Base-by-base conservation (phyloP, 2,888 invertebrate species). In the Scelioninae gen. 1 region DNA sequence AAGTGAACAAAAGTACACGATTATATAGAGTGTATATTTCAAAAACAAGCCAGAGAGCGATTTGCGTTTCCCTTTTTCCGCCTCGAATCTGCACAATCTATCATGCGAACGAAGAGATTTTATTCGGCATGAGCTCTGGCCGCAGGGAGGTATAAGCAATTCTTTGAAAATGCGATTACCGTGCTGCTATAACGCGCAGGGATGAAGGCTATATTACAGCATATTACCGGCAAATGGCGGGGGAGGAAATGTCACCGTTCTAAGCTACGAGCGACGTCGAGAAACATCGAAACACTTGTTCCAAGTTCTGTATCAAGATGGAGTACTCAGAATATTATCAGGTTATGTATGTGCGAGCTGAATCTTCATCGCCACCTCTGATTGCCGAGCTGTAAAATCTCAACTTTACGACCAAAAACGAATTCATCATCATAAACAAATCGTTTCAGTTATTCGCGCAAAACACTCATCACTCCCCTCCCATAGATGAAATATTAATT, bases 81-180 rank as follows among this genome's bases (percentile, higher is more conserved):
- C 58, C 63, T 56, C 65, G 58, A 83, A 83, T 83, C 78, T 53
- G 63, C 53, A 47, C 79, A 75, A 84, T 84, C 78, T 74, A 82
- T 84, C 80, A 85, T 82, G 75, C 83, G 84, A 74, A 63, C 71
- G 76, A 85, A 83, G 84, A 82, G 85, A 86, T 86, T 86, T 86
- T 86, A 87, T 85, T 84, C 86, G 82, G 77, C 78, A 84, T 72
- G 86, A 87, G 72, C 79, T 69, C 65, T 81, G 86, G 85, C 85
- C 84, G 85, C 85, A 71, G 82, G 86, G 84, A 74, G 84, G 77
- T 83, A 86, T 86, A 86, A 88, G 87, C 87, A 87, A 88, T 87
- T 87, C 86, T 85, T 86, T 78, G 87, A 85, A 86, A 87, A 88
- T 85, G 87, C 87, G 85, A 88, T 88, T 88, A 87, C 86, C 83